Evolutionary conservation across 2,113 vertebrate species (phyloP).

Genomic region (Oncorhynchus masou): DNA sequence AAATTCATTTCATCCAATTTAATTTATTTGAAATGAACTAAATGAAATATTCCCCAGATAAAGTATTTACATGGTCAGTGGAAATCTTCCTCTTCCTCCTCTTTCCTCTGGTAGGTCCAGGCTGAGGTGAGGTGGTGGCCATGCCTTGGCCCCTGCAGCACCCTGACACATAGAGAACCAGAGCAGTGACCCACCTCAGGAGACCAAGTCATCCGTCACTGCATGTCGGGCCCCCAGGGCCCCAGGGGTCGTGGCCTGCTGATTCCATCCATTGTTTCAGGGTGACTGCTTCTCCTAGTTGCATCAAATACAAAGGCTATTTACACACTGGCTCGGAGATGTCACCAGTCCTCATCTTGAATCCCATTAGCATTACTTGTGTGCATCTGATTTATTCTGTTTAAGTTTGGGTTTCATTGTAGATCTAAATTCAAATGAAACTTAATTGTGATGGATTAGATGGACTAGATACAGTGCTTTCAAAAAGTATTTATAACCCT

Average conservation of each 20-base stretch:
- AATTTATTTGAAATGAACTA: too few relatives aligned
- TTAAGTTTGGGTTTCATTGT: conserved; percentile 13
- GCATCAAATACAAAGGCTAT: conserved; percentile 69
- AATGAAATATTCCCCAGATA: too few relatives aligned
- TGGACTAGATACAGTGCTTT: not conserved
- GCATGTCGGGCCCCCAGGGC: conserved; percentile 45
- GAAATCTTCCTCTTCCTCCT: too few relatives aligned
- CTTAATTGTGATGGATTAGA: not conserved
- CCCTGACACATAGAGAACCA: not conserved
- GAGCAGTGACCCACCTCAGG: conserved; percentile 69
- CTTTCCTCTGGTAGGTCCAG: too few relatives aligned
- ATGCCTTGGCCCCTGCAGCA: not conserved
- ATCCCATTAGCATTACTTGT: not conserved
- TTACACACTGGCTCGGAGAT: conserved; percentile 42
- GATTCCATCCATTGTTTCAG: conserved; percentile 82
- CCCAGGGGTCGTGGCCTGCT: conserved; percentile 73
- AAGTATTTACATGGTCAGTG: too few relatives aligned
- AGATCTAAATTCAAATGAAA: not conserved
- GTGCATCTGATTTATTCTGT: conserved; percentile 66
- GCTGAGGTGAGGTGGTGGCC: too few relatives aligned
- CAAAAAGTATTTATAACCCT: not conserved
- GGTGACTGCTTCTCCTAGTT: conserved; percentile 77
- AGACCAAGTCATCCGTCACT: conserved; percentile 68
- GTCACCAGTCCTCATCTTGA: too few relatives aligned
- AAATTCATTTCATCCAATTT: too few relatives aligned